Evolutionary conservation across 2,797 vertebrate species (phyloP).

Genomic region (Malacoctenus gilli): DNA sequence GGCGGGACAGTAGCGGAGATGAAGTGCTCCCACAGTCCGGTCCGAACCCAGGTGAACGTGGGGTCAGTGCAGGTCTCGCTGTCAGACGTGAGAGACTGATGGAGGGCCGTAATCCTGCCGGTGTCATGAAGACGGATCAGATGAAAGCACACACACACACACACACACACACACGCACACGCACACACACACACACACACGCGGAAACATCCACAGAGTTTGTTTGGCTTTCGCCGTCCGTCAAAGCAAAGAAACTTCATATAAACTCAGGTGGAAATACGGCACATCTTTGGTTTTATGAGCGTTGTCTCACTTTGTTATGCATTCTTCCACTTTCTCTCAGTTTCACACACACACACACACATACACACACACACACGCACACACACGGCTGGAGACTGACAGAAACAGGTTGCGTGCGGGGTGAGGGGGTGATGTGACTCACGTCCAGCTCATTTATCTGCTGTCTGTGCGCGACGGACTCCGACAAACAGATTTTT

Average conservation of each 20-base stretch:
- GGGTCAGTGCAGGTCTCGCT: conserved; percentile 62
- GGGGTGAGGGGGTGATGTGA: conserved; percentile 72
- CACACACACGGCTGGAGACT: conserved; percentile 55
- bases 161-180: neutral
- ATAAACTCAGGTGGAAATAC: too few species aligned
- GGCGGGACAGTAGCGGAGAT: conserved; percentile 69
- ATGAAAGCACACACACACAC: conserved; percentile 67
- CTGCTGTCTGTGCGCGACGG: conserved; percentile 53
- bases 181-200: neutral
- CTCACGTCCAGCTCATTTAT: conserved; percentile 71
- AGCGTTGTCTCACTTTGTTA: neutral
- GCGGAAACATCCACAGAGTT: neutral
- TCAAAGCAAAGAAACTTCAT: too few species aligned
- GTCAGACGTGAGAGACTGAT: conserved; percentile 73
- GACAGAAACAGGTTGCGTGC: conserved; percentile 77
- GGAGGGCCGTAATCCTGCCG: conserved; percentile 70
- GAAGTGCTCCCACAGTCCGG: conserved; percentile 68
- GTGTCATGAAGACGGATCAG: conserved; percentile 81
- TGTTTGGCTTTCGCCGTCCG: neutral
- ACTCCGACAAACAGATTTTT: conserved; percentile 41
- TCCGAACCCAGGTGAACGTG: conserved; percentile 60
- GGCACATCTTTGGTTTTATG: neutral
- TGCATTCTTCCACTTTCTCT: conserved; percentile 35
- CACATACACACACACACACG: conserved; percentile 60
- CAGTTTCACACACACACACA: conserved; percentile 57